Conservation (phyloP, 1,140 invertebrate species). For the Zaprionus inermis region DNA sequence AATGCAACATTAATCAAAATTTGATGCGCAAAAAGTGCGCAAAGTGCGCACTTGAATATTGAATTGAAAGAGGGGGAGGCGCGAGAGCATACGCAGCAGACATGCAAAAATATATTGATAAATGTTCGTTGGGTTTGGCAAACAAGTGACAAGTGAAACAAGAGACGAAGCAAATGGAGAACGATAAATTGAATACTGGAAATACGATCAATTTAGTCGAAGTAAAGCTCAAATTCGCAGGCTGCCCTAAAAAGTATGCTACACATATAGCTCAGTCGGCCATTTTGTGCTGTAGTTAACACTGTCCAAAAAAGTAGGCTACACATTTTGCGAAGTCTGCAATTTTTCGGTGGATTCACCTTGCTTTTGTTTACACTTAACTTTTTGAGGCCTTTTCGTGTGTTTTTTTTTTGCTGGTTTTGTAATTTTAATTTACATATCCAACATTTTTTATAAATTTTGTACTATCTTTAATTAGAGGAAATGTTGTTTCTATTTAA, state of each 20-base stretch:
- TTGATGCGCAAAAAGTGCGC: conserved; percentile 17
- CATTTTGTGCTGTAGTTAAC: background rate
- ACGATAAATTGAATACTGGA: background rate
- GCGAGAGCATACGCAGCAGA: conserved; percentile 34
- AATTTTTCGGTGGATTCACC: background rate
- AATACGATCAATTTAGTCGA: background rate
- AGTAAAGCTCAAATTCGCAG: background rate
- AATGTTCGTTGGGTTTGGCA: conserved; percentile 27
- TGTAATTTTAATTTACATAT: too few species aligned
- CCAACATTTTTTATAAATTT: background rate
- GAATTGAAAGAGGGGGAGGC: conserved; percentile 2
- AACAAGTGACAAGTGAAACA: conserved; percentile 36
- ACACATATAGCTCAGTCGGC: background rate
- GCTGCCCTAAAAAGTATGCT: background rate
- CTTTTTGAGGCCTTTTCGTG: background rate
- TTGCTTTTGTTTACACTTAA: rapidly evolving
- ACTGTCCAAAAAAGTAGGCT: background rate
- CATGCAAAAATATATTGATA: conserved; percentile 69
- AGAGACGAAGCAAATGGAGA: conserved; percentile 10
- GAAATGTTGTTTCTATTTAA: background rate
- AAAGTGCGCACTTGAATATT: conserved; percentile 34
- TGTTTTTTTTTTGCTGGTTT: too few species aligned
- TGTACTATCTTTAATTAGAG: background rate
- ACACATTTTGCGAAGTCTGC: background rate
- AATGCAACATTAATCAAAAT: conserved; percentile 71